These are phyloP conservation scores for Tichodroma muraria DNA, from an alignment of 2,113 vertebrate genomes.

Conservation along the genomic window DNA sequence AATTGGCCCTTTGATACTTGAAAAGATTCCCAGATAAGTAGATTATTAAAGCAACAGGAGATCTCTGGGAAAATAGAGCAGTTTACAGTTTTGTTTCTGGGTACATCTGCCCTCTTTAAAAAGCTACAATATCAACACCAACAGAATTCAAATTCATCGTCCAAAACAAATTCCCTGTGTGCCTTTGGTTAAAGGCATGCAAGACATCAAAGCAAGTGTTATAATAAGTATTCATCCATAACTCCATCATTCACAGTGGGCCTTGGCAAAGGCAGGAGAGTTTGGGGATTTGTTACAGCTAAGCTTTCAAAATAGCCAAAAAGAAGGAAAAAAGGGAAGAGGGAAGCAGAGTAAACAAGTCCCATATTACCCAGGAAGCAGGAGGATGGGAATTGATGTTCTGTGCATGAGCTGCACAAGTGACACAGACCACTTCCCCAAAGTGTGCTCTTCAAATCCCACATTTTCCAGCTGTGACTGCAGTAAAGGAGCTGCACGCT, in stretches of 20 bases:
- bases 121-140: not conserved
- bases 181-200: not conserved
- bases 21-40: not conserved
- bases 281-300: not conserved
- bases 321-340: not conserved
- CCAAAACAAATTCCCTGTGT: not conserved
- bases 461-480: not conserved
- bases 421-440: not conserved
- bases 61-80: not conserved
- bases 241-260: not conserved
- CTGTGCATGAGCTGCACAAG: not conserved
- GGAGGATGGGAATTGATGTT: not conserved
- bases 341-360: not conserved
- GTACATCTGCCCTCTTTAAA: not conserved
- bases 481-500: not conserved
- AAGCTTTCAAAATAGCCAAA: not conserved
- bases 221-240: not conserved
- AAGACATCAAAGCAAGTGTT: conserved; percentile 13
- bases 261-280: not conserved
- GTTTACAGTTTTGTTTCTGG: not conserved
- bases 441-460: not conserved
- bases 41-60: conserved; percentile 10
- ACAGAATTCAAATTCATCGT: not conserved
- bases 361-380: not conserved
- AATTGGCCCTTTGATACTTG: not conserved